These are phyloP conservation scores for Girardinus metallicus DNA, from an alignment of 2,797 vertebrate species.

Conservation along the genomic window DNA sequence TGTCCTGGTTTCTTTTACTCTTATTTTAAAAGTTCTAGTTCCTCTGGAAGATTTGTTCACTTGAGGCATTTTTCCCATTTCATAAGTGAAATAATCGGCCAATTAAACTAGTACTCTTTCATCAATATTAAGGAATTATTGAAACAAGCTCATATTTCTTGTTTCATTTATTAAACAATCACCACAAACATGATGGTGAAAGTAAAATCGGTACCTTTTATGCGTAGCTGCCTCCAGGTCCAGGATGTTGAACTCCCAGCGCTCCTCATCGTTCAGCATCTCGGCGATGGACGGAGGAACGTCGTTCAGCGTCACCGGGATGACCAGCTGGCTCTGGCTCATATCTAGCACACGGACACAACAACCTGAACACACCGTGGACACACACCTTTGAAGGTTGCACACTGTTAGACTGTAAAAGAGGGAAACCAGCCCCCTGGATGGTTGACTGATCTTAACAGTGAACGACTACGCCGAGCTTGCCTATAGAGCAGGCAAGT, in stretches of 20 bases:
- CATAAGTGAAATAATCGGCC: too few relatives aligned
- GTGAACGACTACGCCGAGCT: neutral
- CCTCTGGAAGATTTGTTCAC: neutral
- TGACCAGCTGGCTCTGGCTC: constrained; percentile 80
- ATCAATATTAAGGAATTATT: too few relatives aligned
- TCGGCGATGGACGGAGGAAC: constrained; percentile 88
- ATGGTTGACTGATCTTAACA: neutral
- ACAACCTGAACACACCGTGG: neutral
- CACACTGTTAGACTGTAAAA: constrained; percentile 41
- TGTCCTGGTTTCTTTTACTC: neutral
- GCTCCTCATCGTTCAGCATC: constrained; percentile 91
- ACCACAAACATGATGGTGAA: neutral
- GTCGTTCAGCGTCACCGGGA: constrained; percentile 86
- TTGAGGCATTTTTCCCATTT: too few relatives aligned
- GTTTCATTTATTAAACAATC: neutral
- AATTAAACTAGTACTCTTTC: too few relatives aligned
- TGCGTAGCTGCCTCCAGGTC: constrained; percentile 91
- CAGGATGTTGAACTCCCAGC: constrained; percentile 96
- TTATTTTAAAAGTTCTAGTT: neutral
- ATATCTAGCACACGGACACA: constrained; percentile 58
- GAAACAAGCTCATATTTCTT: too few relatives aligned
- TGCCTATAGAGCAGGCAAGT: neutral
- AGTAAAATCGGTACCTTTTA: constrained; percentile 63
- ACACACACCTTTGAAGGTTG: constrained; percentile 2
- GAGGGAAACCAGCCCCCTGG: constrained; percentile 8